These are phyloP conservation scores for Mylabris sibirica DNA, from an alignment of 2,888 invertebrate species.

Conservation along the genomic window DNA sequence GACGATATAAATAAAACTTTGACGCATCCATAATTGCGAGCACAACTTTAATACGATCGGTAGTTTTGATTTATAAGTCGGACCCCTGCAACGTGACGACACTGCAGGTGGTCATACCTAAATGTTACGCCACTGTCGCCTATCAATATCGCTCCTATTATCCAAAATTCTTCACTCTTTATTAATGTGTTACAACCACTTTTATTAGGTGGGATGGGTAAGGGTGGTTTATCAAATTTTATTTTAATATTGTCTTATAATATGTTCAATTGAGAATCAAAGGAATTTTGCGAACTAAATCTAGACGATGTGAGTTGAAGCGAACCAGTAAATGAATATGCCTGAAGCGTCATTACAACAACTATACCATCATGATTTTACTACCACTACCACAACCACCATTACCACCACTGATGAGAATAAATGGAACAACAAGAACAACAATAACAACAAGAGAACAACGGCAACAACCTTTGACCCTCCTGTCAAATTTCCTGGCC, in stretches of 20 bases:
- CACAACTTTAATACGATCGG: constrained; percentile 57
- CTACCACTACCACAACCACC: constrained; percentile 16
- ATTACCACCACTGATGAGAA: no score
- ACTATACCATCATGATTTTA: neutral
- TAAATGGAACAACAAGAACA: constrained; percentile 28
- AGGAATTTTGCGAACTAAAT: constrained; percentile 39
- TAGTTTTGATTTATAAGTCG: constrained; percentile 59
- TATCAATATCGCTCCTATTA: neutral
- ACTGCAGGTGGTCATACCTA: constrained; percentile 47
- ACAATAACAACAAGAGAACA: constrained; percentile 18
- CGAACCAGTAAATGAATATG: constrained; percentile 49
- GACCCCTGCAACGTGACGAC: constrained; percentile 54
- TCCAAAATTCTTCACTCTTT: neutral
- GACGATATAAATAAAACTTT: constrained; percentile 59
- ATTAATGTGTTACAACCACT: no score
- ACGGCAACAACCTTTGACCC: constrained; percentile 55
- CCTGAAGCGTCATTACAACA: constrained; percentile 32
- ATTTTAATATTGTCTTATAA: no score
- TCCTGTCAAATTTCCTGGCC: constrained; percentile 60
- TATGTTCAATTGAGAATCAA: constrained; percentile 47
- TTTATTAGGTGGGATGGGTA: no score
- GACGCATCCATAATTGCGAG: constrained; percentile 60
- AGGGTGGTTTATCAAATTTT: no score
- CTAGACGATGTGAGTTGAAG: constrained; percentile 32
- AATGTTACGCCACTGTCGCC: constrained; percentile 43